Base-by-base conservation (phyloP, 2,888 invertebrate genomes). In the Eudemis profundana region DNA sequence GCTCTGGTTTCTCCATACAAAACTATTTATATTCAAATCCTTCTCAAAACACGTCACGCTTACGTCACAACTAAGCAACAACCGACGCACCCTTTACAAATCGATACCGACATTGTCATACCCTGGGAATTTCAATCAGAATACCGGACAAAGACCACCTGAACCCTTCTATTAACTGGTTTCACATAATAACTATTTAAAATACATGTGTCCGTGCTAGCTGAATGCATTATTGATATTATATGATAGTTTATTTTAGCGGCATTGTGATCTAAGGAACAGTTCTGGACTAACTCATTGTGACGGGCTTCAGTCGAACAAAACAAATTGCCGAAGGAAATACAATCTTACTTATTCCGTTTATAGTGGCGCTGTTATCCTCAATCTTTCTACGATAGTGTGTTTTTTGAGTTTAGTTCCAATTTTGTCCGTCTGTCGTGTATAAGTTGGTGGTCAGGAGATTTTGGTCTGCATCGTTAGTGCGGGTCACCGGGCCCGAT, bases 161-260 rank as follows among this genome's bases (percentile, higher is more conserved):
- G 79, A 79, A 79, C 79, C 82, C 78, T 78, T 77, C 74, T 78
- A 84, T 84, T 79, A 91, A 91, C 92, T 87, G 88, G 92, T 92
- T 90, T 78, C 80, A 72, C 82, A 92, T 90, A 92, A 91, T 90
- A 87, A 83, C 84, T 87, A 86, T 90, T 91, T 91, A 90, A 90
- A 90, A 90, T 90, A 92, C 90, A 91, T 90, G 88, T 91, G 90
- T 91, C 86, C 84, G 86, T 83, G 76, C 79, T 82, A 76, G 79
- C 75, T 83, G 85, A 85, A 89, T 88, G 83, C 87, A 90, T 89
- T 90, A 90, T 91, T 90, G 91, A 90, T 90, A 91, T 91, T 91
- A 87, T 90, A 90, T 89, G 90, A 90, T 90, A 90, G 90, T 91
- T 90, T 91, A 91, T 89, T 91, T 91, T 88, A 81, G 82, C 67